phyloP scores from a whole-genome alignment of 2,113 vertebrate species.

The Centrocercus urophasianus region DNA sequence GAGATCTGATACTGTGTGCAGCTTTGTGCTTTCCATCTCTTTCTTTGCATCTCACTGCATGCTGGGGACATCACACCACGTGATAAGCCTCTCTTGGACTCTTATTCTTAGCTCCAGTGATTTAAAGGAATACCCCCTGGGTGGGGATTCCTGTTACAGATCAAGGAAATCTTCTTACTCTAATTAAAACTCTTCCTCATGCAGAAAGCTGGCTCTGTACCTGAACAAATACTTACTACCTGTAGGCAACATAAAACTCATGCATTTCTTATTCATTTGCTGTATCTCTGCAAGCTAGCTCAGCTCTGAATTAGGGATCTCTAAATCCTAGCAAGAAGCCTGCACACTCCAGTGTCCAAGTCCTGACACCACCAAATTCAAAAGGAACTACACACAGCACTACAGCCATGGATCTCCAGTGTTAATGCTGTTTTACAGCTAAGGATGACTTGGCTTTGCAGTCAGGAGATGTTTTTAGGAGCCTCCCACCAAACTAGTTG shows the following conservation, averaged over 20 bases:
- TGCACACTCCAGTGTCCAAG: background rate
- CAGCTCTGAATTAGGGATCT: background rate
- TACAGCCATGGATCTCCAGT: background rate
- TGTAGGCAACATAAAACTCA: constrained; percentile 5
- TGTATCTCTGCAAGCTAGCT: background rate
- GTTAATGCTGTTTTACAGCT: constrained; percentile 7
- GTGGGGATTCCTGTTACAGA: constrained; percentile 18
- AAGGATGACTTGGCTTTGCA: background rate
- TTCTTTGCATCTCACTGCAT: background rate
- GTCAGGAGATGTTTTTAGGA: background rate
- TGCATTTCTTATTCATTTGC: background rate
- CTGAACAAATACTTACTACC: background rate
- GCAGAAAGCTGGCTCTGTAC: background rate
- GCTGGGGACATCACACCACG: background rate
- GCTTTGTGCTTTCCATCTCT: background rate
- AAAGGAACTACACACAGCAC: background rate
- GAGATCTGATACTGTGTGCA: background rate
- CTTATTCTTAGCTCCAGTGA: background rate
- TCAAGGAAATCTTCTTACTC: constrained; percentile 5
- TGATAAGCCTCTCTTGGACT: background rate
- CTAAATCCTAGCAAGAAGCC: background rate
- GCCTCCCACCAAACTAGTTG: constrained; percentile 23
- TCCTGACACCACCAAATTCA: background rate
- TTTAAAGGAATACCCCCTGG: constrained; percentile 45
- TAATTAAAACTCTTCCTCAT: constrained; percentile 8